These are phyloP conservation scores for Trialeurodes vaporariorum DNA, from an alignment of 1,140 invertebrate genomes.

Conservation along the genomic window DNA sequence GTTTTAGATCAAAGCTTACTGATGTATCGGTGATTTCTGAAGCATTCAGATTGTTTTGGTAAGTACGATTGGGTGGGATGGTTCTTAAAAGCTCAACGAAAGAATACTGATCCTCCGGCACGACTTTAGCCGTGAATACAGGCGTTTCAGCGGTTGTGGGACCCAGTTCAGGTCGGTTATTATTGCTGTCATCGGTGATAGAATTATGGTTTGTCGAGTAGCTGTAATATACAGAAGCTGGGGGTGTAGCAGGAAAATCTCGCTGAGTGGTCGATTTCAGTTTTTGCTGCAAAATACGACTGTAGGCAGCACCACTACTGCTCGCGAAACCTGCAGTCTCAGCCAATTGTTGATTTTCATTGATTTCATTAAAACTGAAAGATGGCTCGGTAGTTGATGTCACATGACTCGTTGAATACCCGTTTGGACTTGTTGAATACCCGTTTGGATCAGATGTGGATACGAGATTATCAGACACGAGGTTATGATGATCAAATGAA, in stretches of 20 bases:
- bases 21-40: background rate
- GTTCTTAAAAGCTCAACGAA: background rate
- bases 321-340: conserved; percentile 60
- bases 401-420: no score
- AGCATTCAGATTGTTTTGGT: background rate
- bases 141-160: background rate
- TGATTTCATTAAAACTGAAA: background rate
- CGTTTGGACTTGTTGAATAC: no score
- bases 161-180: background rate
- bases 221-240: background rate
- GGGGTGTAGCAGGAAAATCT: background rate
- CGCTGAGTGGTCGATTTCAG: background rate
- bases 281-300: background rate
- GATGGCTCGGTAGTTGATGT: background rate
- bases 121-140: background rate
- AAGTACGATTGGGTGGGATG: background rate
- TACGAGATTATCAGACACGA: no score
- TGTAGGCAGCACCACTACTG: conserved; percentile 30
- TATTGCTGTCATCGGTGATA: background rate
- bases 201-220: background rate
- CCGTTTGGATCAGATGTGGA: no score
- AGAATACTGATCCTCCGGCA: background rate
- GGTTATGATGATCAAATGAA: no score
- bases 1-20: background rate
- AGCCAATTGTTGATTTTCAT: conserved; percentile 48